Base-by-base conservation (phyloP, 2,113 vertebrate genomes). In the Dolichotis patagonum region DNA sequence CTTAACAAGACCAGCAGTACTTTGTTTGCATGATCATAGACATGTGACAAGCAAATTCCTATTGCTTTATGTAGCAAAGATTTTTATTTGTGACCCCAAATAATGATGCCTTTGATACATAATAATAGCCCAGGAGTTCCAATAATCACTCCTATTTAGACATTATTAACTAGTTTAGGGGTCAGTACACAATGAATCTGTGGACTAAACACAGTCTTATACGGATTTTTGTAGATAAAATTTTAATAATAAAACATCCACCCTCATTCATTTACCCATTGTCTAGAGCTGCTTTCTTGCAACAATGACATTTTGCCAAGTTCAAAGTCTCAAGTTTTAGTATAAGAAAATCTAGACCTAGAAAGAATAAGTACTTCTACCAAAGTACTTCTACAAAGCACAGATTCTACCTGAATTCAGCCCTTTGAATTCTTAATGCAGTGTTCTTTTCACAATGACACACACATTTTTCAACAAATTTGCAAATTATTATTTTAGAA, bases 331-430 rank as follows among this genome's bases (percentile, higher is more conserved):
- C 67, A 14, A 60, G 60, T 85, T 88, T 94, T 62, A 95, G 73
- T n/a, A 26, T 1, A 69, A 91, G 32, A 83, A 78, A 87, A 56
- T 12, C 32, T 26, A 75, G 24, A 58, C 38, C 17, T 43, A 58
- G 49, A 49, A 92, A 88, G 35, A 88, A 69, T 35, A 75, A 60
- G 0, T 62, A 30, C 28, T 43, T 91, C 88, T 91, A 19, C 54
- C 78, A 85, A 95, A 60, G 73, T 77, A n/a, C n/a, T n/a, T n/a
- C n/a, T 63, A 52, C 14, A 86, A 60, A 85, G 17, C 49, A 94
- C 46, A 90, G 16, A 85, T 58, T 85, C 60, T 84, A 20, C 35
- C 73, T 63, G 19, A 91, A 88, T 32, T 81, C 16, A 24, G 67
- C 2, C 17, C 62, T 95, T 60, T 65, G 28, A 73, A 62, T 88